Evolutionary conservation across 2,113 vertebrate genomes (phyloP).

Genomic region (Ammodytes marinus): DNA sequence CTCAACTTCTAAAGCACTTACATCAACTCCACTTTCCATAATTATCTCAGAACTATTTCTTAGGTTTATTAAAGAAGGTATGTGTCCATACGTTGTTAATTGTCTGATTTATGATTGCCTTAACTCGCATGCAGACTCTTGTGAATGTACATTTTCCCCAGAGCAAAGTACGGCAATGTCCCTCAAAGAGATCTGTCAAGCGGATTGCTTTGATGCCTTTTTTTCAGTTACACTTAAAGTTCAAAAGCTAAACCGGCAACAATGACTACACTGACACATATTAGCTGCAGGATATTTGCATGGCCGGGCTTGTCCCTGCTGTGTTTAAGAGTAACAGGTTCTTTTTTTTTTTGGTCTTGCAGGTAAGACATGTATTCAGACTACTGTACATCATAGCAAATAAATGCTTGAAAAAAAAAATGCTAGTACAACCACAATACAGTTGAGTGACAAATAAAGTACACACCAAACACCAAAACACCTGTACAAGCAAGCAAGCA

Average conservation of each 20-base stretch:
- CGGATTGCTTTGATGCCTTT: constrained; percentile 7
- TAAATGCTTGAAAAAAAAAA: not conserved
- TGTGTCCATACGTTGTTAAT: no score
- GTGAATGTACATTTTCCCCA: not conserved
- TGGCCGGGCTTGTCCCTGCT: constrained; percentile 11
- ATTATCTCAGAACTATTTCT: no score
- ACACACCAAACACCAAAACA: not conserved
- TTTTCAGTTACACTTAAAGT: not conserved
- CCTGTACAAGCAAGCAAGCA: not conserved
- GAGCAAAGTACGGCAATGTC: not conserved
- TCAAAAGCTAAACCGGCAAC: constrained; percentile 15
- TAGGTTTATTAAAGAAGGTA: no score
- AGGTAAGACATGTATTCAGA: constrained; percentile 15
- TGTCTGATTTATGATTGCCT: no score
- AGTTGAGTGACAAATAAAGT: not conserved
- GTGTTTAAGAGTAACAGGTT: constrained; percentile 28
- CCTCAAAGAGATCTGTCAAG: constrained; percentile 19
- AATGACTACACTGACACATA: constrained; percentile 38
- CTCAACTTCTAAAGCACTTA: no score
- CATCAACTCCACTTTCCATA: no score
- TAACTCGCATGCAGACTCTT: not conserved
- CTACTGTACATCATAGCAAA: not conserved
- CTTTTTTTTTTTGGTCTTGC: constrained; percentile 14
- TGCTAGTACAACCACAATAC: no score
- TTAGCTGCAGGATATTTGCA: constrained; percentile 63